Evolutionary conservation across 2,888 invertebrate species (phyloP).

Genomic region (Tanypteryx hageni): DNA sequence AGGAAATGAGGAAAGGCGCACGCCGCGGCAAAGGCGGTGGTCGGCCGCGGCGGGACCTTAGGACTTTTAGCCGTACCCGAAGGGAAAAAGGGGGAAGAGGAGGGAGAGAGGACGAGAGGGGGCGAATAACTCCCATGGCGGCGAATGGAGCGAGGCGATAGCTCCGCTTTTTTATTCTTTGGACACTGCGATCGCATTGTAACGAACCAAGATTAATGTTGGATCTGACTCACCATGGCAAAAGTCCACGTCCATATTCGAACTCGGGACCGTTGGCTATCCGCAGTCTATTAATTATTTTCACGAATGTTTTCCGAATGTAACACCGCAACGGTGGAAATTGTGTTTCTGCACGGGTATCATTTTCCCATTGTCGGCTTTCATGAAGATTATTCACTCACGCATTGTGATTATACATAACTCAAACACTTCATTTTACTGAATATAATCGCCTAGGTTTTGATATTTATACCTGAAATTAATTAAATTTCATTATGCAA

Average conservation of each 20-base stretch:
- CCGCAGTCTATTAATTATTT: no score
- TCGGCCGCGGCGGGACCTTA: background rate
- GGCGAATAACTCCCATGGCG: background rate
- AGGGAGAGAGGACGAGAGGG: background rate
- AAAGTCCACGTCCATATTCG: background rate
- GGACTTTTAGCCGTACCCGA: constrained; percentile 34
- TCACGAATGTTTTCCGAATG: no score
- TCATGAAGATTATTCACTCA: no score
- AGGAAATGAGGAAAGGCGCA: background rate
- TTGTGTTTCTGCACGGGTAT: no score
- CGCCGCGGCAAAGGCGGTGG: background rate
- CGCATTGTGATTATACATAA: no score
- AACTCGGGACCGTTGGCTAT: no score
- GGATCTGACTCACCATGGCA: background rate
- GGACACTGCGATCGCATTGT: background rate
- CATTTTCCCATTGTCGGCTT: no score
- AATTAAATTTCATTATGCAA: no score
- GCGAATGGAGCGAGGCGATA: background rate
- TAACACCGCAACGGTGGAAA: no score
- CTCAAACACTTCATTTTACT: no score
- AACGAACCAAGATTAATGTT: background rate
- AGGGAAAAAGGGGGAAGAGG: background rate
- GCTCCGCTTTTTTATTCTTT: background rate
- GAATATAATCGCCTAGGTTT: no score
- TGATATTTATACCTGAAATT: no score